Base-by-base conservation (phyloP, 2,797 vertebrate genomes). In the Sebastes nivosus region DNA sequence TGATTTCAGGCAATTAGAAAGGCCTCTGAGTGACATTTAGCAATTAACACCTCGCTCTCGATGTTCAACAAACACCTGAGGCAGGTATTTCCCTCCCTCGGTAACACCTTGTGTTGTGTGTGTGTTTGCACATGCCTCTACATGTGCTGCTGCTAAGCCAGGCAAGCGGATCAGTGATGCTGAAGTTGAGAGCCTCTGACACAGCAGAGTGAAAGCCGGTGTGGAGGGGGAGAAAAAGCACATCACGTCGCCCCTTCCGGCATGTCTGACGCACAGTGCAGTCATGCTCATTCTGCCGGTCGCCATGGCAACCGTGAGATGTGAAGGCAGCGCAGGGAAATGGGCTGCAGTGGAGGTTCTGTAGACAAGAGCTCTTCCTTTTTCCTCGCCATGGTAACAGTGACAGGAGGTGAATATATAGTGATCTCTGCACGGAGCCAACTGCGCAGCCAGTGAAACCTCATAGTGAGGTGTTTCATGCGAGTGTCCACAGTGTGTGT, bases 311-410 rank as follows among this genome's bases (percentile, higher is more conserved):
- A 95, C 94, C 81, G 1, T 8, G 76, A 80, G 92, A 94, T 90
- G 93, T 94, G 93, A 91, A 93, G 89, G 91, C 93, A 91, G 93
- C 81, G 13, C 83, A 83, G 88, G 92, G 86, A 94, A 93, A 94
- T 93, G 93, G 46, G 93, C 93, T 92, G 93, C 92, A 93, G 89
- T 86, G 88, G 88, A 85, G 90, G 70, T 85, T 92, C 78, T 88
- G 88, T 81, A 93, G 93, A 93, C 87, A 88, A 52, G 87, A 93
- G 93, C 93, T 92, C 92, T 92, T 94, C 92, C 90, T 94, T 52
- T 50, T 88, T 83, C 84, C 90, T 96, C 87, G 90, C 94, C 94
- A 95, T 96, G 93, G 95, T 92, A 96, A 96, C 95, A 95, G 91
- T 90, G 92, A 93, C 89, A 89, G 88, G 90, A 90, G 90, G 90